Evolutionary conservation across 2,888 invertebrate species (phyloP).

Genomic region (Sarcophaga variegata): DNA sequence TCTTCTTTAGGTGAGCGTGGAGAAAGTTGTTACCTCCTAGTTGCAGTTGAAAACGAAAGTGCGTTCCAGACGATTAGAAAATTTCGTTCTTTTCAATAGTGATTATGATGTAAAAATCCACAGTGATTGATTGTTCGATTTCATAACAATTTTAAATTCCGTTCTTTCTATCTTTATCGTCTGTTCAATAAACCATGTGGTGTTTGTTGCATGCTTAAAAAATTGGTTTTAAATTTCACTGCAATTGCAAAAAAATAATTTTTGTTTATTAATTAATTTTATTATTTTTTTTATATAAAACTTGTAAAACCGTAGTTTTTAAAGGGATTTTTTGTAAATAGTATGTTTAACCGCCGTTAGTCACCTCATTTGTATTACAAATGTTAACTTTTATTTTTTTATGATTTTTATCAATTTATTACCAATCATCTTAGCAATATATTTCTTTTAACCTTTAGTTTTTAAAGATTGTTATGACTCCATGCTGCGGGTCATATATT

Average conservation of each 20-base stretch:
- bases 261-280: constrained; percentile 6
- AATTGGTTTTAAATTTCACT: constrained; percentile 9
- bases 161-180: background rate
- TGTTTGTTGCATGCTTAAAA: background rate
- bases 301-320: too few species aligned
- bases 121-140: constrained; percentile 11
- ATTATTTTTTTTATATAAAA: background rate
- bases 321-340: too few species aligned
- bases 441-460: background rate
- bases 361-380: background rate
- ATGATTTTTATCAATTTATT: background rate
- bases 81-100: background rate
- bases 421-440: constrained; percentile 7
- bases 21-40: background rate
- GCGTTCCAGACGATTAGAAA: background rate
- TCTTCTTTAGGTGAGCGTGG: background rate
- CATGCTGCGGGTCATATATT: background rate
- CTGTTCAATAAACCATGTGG: constrained; percentile 18
- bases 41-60: background rate
- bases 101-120: constrained; percentile 9
- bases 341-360: background rate
- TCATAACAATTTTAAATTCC: background rate
- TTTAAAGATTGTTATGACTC: background rate
- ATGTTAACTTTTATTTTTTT: background rate
- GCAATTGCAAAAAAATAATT: background rate